phyloP scores from a whole-genome alignment of 2,113 vertebrate species.

The Synchiropus splendidus region DNA sequence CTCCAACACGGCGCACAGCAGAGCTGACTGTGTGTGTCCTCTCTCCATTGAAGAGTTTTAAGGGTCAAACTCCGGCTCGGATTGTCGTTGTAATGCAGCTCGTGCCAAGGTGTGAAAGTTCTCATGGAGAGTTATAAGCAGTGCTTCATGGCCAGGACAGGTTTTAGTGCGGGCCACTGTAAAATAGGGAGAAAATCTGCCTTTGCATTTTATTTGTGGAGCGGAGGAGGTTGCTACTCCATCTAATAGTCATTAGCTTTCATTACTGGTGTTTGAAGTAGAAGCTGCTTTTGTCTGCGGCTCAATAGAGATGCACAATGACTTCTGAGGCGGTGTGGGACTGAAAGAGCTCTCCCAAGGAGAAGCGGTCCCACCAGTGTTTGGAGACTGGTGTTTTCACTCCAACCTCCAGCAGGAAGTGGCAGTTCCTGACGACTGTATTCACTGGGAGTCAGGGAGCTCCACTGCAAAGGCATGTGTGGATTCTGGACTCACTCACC shows the following conservation, averaged over 20 bases:
- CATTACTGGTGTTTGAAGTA: constrained; percentile 87
- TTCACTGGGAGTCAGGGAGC: neutral
- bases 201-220: constrained; percentile 71
- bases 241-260: constrained; percentile 92
- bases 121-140: constrained; percentile 46
- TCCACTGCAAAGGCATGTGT: too few relatives aligned
- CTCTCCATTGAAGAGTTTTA: too few relatives aligned
- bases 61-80: too few relatives aligned
- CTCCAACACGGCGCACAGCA: too few relatives aligned
- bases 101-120: constrained; percentile 60
- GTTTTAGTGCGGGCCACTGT: constrained; percentile 67
- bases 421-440: constrained; percentile 1
- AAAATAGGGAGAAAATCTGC: constrained; percentile 53
- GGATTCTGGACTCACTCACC: too few relatives aligned
- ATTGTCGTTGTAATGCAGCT: constrained; percentile 6
- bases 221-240: constrained; percentile 59
- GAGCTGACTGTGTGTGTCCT: too few relatives aligned
- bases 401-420: neutral
- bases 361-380: neutral
- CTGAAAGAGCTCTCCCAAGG: neutral
- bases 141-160: constrained; percentile 34
- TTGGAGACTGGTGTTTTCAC: too few relatives aligned
- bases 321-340: neutral
- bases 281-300: constrained; percentile 63
- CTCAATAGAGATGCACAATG: neutral